Percentiles rank a stretch among this genome's conserved stretches.
Evolutionary conservation across 2,113 vertebrate species (phyloP).

Genomic region (Manacus vitellinus): DNA sequence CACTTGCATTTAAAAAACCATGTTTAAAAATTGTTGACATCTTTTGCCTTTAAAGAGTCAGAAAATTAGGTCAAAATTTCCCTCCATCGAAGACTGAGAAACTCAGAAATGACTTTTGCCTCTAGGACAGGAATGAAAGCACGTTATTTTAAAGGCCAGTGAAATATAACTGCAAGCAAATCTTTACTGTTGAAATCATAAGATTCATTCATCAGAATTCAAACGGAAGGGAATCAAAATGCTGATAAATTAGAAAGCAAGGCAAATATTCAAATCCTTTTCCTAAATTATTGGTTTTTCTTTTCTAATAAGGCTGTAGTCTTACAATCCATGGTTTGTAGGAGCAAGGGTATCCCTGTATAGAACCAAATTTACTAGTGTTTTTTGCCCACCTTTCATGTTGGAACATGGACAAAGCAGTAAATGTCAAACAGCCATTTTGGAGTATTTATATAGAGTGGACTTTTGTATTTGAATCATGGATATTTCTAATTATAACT

Average conservation of each 20-base stretch:
- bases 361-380: not conserved
- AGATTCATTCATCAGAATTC: not conserved
- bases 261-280: not conserved
- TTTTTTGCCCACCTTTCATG: not conserved
- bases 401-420: not conserved
- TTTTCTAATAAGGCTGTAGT: not conserved
- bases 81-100: slow-evolving; percentile 16
- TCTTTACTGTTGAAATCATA: slow-evolving; percentile 21
- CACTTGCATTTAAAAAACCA: not conserved
- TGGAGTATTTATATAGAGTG: not conserved
- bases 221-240: slow-evolving; percentile 18
- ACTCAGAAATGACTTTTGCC: slow-evolving; percentile 37
- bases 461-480: not conserved
- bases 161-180: slow-evolving; percentile 45
- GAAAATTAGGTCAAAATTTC: slow-evolving; percentile 54
- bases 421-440: not conserved
- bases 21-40: not conserved
- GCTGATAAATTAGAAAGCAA: not conserved
- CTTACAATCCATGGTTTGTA: not conserved
- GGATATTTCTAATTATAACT: not conserved
- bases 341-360: not conserved
- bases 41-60: slow-evolving; percentile 20
- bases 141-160: slow-evolving; percentile 32
- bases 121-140: slow-evolving; percentile 22
- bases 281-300: not conserved